phyloP scores from a whole-genome alignment of 2,888 invertebrate species.

The Aspidiotus destructor region DNA sequence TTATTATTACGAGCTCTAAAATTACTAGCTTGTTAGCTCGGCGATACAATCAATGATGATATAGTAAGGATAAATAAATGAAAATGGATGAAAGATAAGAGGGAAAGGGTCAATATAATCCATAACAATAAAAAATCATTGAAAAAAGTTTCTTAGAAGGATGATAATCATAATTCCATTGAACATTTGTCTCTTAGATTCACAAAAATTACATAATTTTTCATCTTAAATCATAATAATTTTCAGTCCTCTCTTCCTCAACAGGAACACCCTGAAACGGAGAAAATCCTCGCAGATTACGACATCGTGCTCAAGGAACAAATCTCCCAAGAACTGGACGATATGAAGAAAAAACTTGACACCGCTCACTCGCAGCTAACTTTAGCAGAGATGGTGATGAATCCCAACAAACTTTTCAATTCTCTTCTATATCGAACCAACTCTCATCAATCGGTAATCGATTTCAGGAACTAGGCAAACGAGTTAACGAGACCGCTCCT shows the following conservation, averaged over 20 bases:
- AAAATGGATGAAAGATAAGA: neutral
- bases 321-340: slow-evolving; percentile 37
- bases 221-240: neutral
- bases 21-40: no score
- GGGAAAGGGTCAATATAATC: no score
- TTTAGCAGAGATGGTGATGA: slow-evolving; percentile 45
- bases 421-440: slow-evolving; percentile 9
- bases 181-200: no score
- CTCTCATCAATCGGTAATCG: neutral
- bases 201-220: neutral
- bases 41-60: no score
- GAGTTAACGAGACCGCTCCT: slow-evolving; percentile 49
- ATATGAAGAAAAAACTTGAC: slow-evolving; percentile 40
- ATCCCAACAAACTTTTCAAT: slow-evolving; percentile 23
- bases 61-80: no score
- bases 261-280: slow-evolving; percentile 30
- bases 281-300: slow-evolving; percentile 37
- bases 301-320: slow-evolving; percentile 38
- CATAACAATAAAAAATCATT: neutral
- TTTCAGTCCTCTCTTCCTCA: neutral
- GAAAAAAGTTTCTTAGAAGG: neutral
- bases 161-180: neutral
- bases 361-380: slow-evolving; percentile 46
- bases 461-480: slow-evolving; percentile 48
- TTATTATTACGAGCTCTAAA: no score